Conservation (phyloP, 2,888 invertebrate genomes). For the Cataglyphis altisquamis region DNA sequence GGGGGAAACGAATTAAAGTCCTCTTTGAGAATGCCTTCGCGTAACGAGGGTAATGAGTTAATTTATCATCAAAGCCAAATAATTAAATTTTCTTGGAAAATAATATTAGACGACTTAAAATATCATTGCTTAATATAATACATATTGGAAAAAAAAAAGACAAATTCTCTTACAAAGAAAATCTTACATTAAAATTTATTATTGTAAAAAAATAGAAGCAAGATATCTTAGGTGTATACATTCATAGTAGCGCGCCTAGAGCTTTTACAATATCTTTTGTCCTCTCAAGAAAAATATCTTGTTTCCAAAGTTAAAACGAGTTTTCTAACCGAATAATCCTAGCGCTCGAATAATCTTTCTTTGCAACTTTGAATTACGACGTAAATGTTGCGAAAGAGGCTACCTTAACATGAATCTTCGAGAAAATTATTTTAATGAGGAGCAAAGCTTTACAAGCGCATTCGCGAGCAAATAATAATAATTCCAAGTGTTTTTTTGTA, state of each 20-base stretch:
- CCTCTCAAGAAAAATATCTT: neutral
- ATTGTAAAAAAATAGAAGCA: neutral
- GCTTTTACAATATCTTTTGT: neutral
- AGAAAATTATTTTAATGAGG: constrained; percentile 29
- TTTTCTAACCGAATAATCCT: constrained; percentile 28
- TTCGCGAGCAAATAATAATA: neutral
- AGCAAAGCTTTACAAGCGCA: constrained; percentile 6
- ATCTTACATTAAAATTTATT: constrained; percentile 11
- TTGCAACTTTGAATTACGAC: constrained; percentile 39
- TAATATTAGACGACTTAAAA: constrained; percentile 7
- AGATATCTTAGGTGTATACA: neutral
- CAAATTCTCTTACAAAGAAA: neutral
- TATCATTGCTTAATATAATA: neutral
- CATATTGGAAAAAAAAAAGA: neutral
- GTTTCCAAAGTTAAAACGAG: constrained; percentile 26
- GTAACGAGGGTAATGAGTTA: constrained; percentile 22
- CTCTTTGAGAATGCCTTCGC: constrained; percentile 13
- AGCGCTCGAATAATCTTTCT: constrained; percentile 23
- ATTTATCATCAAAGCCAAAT: constrained; percentile 38
- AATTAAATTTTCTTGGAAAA: constrained; percentile 34
- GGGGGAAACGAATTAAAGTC: constrained; percentile 11
- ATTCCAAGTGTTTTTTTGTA: constrained; percentile 22
- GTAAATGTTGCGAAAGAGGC: constrained; percentile 17
- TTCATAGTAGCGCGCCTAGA: neutral
- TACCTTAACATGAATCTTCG: constrained; percentile 22